phyloP scores from a whole-genome alignment of 1,140 invertebrate genomes.

The Portunus trituberculatus region DNA sequence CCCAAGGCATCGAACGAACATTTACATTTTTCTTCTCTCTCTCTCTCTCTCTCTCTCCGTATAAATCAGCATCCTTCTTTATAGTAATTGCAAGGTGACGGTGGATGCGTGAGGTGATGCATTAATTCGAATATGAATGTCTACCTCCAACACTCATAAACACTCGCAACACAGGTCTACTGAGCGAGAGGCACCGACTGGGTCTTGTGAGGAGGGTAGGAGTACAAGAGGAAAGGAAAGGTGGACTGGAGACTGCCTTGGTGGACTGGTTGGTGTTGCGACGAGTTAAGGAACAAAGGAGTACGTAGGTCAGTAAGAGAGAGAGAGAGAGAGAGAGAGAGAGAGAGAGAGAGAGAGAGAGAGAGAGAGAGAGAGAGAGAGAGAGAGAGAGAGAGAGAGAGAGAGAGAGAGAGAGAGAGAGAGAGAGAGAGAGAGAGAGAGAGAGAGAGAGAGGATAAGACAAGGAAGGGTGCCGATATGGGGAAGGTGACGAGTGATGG shows the following conservation, averaged over 20 bases:
- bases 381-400: no score
- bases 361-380: no score
- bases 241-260: not conserved
- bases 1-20: not conserved
- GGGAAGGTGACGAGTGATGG: not conserved
- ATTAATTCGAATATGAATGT: slow-evolving; percentile 15
- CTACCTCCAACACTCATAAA: not conserved
- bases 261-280: not conserved
- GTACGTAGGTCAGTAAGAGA: slow-evolving; percentile 28
- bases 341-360: no score
- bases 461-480: not conserved
- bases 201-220: not conserved
- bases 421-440: no score
- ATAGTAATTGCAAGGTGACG: slow-evolving; percentile 22
- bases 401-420: no score
- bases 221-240: not conserved
- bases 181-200: not conserved
- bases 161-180: not conserved
- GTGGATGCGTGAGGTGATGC: slow-evolving; percentile 9
- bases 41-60: not conserved
- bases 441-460: not conserved
- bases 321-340: no score
- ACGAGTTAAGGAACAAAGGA: slow-evolving; percentile 33
- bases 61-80: not conserved
- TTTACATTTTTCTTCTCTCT: not conserved